Conservation (phyloP, 2,797 vertebrate species). For the Oreochromis mossambicus region DNA sequence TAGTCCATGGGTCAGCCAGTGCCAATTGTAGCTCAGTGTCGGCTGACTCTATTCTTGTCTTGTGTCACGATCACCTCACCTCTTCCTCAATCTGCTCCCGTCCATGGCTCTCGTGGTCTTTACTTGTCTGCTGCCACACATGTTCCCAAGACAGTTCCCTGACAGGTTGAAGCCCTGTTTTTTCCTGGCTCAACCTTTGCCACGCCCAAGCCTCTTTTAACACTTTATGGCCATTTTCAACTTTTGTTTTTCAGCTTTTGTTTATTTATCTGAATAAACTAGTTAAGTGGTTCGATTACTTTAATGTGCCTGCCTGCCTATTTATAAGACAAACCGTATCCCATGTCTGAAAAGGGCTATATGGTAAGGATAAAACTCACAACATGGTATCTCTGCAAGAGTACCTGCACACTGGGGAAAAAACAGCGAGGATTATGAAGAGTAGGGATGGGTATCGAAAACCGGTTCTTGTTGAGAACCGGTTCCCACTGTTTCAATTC, state of each 20-base stretch:
- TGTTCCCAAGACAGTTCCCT: background rate
- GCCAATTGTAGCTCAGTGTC: background rate
- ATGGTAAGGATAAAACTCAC: slow-evolving; percentile 60
- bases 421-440: slow-evolving; percentile 10
- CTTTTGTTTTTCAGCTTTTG: background rate
- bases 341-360: background rate
- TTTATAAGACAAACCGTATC: background rate
- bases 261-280: background rate
- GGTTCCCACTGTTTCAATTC: too few relatives aligned
- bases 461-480: too few relatives aligned
- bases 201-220: too few relatives aligned
- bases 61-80: background rate
- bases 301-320: background rate
- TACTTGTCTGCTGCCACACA: background rate
- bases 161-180: background rate
- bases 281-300: background rate
- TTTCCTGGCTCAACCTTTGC: background rate
- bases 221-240: too few relatives aligned
- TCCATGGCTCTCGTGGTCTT: background rate
- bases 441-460: background rate
- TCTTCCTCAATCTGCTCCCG: background rate
- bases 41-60: background rate
- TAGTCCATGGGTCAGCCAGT: background rate
- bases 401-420: slow-evolving; percentile 23
- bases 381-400: slow-evolving; percentile 67